Base-by-base conservation (phyloP, 1,140 invertebrate species). In the Plectus sambesii region DNA sequence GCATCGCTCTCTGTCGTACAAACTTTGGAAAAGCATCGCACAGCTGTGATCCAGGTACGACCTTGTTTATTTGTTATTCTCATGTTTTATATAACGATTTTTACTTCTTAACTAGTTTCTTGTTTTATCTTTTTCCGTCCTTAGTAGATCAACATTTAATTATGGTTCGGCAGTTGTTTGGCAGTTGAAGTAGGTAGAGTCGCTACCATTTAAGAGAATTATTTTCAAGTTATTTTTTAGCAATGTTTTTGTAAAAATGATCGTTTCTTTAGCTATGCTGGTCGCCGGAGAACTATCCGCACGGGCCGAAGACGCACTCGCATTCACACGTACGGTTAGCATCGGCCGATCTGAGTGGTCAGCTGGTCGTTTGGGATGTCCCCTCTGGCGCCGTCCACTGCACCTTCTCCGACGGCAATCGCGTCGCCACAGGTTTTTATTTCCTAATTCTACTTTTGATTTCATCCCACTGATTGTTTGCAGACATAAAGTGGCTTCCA, bases 301-400 rank as follows among this genome's bases (percentile, higher is more conserved):
- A n/a, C 41, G 35, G 72, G 43, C 41, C 37, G 12, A 24, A 50
- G 29, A 12, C 40, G 4, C 42, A 59, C 60, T 6, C 68, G 59
- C 49, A 70, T 70, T 0, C 75, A 75, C 47, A 64, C 56, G 17
- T 42, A 9, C 27, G 52, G 75, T 12, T 80, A 19, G 76, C 77
- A 9, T 78, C 78, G 2, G 73, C 74, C 20, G 79, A 80, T 63
- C 65, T 59, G 27, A 66, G 63, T 50, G 78, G 79, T 6, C 69
- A 72, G 27, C 77, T 81, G 35, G 66, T 78, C 22, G 69, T 79
- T 17, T 80, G 79, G 77, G 74, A 81, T 70, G 75, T 79, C 1
- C 64, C 66, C 3, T 55, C 62, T 17, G 76, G 74, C 5, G 5
- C 54, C 63, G 17, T 58, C 69, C 6, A 62, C 70, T 30, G 59